Percentiles rank a stretch among this genome's conserved stretches.
Conservation (phyloP, 2,888 invertebrate species). For the Mystacides longicornis region DNA sequence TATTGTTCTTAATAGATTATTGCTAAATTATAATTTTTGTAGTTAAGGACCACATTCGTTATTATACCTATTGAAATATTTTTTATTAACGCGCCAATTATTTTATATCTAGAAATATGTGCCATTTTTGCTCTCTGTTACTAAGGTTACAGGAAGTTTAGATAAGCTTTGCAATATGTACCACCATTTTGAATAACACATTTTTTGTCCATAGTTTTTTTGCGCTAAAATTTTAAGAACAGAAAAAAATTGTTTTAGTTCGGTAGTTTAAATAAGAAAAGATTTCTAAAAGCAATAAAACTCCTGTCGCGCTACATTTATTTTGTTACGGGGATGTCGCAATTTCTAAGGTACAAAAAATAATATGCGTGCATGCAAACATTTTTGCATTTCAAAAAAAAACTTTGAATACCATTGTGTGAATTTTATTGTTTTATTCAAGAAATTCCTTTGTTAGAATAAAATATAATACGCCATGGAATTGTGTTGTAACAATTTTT, state of each 20-base stretch:
- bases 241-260: constrained; percentile 14
- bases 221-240: constrained; percentile 4
- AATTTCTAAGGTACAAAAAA: constrained; percentile 13
- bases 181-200: too few species aligned
- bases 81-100: too few species aligned
- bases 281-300: neutral
- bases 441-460: too few species aligned
- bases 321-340: constrained; percentile 18
- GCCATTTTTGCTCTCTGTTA: too few species aligned
- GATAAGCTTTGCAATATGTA: too few species aligned
- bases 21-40: neutral
- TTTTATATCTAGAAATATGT: too few species aligned
- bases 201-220: constrained; percentile 15
- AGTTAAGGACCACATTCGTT: too few species aligned
- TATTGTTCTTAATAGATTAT: neutral
- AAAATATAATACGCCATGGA: too few species aligned
- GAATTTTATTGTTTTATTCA: constrained; percentile 16
- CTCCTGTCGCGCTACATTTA: neutral
- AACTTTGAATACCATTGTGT: constrained; percentile 10
- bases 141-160: too few species aligned
- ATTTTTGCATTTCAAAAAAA: constrained; percentile 12
- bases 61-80: too few species aligned
- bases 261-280: constrained; percentile 13
- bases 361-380: constrained; percentile 21
- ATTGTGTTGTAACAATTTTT: too few species aligned